phyloP scores from a whole-genome alignment of 2,888 invertebrate genomes.

The Campoletis raptor region DNA sequence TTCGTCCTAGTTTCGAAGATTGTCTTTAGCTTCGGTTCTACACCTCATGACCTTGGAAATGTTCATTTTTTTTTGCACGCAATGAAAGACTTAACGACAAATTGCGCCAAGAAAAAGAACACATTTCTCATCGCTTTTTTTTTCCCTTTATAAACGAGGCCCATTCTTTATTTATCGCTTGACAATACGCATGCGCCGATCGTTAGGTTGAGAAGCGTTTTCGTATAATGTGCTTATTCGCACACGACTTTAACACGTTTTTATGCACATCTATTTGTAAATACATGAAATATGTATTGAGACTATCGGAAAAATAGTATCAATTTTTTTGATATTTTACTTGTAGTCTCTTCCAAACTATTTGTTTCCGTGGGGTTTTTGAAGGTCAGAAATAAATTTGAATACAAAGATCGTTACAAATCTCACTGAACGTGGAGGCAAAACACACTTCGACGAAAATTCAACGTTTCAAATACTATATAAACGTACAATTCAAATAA shows the following conservation, averaged over 20 bases:
- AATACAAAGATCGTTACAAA: neutral
- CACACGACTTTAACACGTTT: slow-evolving; percentile 14
- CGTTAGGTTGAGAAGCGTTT: slow-evolving; percentile 68
- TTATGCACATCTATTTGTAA: neutral
- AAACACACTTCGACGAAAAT: neutral
- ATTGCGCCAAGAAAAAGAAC: neutral
- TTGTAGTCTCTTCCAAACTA: neutral
- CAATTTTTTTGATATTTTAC: neutral
- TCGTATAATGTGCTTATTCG: slow-evolving; percentile 38
- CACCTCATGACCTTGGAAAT: neutral
- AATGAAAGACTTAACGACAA: neutral
- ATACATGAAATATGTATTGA: neutral
- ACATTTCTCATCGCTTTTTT: neutral
- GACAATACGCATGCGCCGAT: slow-evolving; percentile 68
- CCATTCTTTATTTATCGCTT: neutral
- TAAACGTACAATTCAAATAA: neutral
- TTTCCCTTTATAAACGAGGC: neutral
- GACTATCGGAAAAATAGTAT: neutral
- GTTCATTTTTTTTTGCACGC: neutral
- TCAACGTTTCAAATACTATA: neutral
- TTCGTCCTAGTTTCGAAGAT: neutral
- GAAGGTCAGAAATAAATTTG: neutral
- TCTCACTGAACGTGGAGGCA: neutral
- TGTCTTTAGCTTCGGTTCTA: neutral
- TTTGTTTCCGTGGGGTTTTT: neutral